Conservation (phyloP, 2,888 invertebrate genomes). For the Clostera curtula region DNA sequence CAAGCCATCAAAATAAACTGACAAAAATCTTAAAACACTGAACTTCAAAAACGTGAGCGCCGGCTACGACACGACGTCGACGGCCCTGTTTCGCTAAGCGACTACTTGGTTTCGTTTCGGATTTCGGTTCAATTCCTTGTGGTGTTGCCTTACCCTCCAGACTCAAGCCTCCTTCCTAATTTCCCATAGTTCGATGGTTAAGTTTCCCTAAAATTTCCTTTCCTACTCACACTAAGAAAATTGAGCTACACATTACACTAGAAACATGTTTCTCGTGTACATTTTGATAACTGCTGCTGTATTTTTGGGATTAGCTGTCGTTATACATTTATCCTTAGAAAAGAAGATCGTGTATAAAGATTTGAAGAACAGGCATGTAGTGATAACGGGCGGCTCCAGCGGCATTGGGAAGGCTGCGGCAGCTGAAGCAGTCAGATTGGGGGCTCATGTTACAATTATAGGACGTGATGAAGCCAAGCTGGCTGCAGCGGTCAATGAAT, state of each 20-base stretch:
- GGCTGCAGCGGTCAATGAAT: constrained; percentile 76
- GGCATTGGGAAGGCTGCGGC: constrained; percentile 95
- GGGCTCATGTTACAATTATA: constrained; percentile 93
- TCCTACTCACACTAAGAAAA: too few relatives aligned
- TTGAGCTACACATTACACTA: not conserved
- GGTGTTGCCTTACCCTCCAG: too few relatives aligned
- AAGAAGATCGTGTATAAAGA: constrained; percentile 42
- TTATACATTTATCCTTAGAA: constrained; percentile 32
- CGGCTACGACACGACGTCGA: too few relatives aligned
- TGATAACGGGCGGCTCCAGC: constrained; percentile 95
- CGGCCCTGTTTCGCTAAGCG: too few relatives aligned
- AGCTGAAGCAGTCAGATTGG: constrained; percentile 82
- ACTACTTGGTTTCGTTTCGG: too few relatives aligned
- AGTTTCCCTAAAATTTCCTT: too few relatives aligned
- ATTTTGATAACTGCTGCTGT: constrained; percentile 19
- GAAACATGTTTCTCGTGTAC: constrained; percentile 15
- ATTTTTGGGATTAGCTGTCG: constrained; percentile 20
- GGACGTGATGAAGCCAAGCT: constrained; percentile 86
- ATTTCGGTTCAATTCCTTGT: too few relatives aligned
- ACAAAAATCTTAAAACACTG: too few relatives aligned
- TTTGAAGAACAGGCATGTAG: constrained; percentile 75
- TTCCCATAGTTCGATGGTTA: too few relatives aligned
- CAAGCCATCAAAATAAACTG: too few relatives aligned
- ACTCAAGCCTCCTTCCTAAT: too few relatives aligned
- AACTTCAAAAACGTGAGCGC: too few relatives aligned